Conservation (phyloP, 2,113 vertebrate species). For the Alethe diademata region DNA sequence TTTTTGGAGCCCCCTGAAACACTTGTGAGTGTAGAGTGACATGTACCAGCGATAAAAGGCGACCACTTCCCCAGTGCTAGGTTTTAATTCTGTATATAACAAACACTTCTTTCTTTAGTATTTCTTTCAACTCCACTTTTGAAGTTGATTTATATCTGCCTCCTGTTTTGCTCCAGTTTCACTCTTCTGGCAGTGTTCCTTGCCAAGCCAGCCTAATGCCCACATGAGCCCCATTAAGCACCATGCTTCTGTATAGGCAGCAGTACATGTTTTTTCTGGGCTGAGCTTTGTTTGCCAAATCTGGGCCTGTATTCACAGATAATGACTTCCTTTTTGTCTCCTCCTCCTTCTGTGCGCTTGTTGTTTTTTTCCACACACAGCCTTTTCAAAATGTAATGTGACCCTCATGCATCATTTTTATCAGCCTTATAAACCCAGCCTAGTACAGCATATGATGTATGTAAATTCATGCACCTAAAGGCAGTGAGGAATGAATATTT, state of each 20-base stretch:
- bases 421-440: neutral
- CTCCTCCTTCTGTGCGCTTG: neutral
- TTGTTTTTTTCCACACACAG: neutral
- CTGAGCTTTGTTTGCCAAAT: constrained; percentile 35
- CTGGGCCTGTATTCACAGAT: constrained; percentile 36
- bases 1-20: neutral
- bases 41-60: neutral
- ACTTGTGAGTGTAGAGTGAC: neutral
- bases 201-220: constrained; percentile 14
- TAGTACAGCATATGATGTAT: neutral
- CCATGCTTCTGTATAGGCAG: neutral
- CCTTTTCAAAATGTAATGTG: constrained; percentile 16
- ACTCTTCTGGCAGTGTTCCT: neutral
- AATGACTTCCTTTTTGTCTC: constrained; percentile 29
- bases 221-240: constrained; percentile 31
- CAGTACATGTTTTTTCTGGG: neutral
- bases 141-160: constrained; percentile 50
- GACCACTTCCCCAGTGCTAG: neutral
- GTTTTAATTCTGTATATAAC: neutral
- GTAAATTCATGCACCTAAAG: constrained; percentile 36
- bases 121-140: constrained; percentile 32
- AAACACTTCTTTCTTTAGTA: constrained; percentile 34
- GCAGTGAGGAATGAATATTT: neutral
- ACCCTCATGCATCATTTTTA: constrained; percentile 23
- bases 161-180: constrained; percentile 45